Base-by-base conservation (phyloP, 2,113 vertebrate species). In the Machaerirhynchus nigripectus region DNA sequence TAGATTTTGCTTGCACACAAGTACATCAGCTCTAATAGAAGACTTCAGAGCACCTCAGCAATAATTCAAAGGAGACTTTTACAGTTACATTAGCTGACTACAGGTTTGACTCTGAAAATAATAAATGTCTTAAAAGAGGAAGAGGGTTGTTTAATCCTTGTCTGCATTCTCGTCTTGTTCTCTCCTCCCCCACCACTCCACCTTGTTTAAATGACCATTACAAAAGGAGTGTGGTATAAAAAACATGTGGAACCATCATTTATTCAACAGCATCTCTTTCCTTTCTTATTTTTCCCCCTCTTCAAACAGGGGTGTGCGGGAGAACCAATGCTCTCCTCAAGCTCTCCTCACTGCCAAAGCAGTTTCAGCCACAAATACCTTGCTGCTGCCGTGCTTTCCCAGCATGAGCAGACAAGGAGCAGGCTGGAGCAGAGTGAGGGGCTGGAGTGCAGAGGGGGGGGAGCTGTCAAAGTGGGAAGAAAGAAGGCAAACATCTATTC, bases 401-500 rank as follows among this genome's bases (percentile, higher is more conserved):
- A 82, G 91, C 19, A 2, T n/a, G 17, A 93, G 75, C 71, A 93
- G 90, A 91, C 84, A 95, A 93, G 96, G 87, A 95, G 93, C 10
- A 7, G 84, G 84, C 74, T 89, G 67, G 78, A 86, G 56, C 84
- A 65, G 91, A 81, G 76, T 26, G 79, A 92, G 87, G 91, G 82
- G 71, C 87, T 57, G 67, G 59, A 89, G 89, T n/a, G 65, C 2
- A 21, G 86, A 85, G 74, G 13, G 93, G 93, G 95, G 92, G 95
- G 55, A 97, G 89, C 98, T 96, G 97, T 96, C 98, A 97, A 91
- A 83, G 83, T 91, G 87, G 87, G 69, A 95, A 97, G 95, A 98
- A 98, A 96, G 97, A 97, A 98, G 94, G 84, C 91, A 97, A 97
- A 96, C 94, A 95, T 97, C 94, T 97, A 93, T 96, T 73, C 85